Evolutionary conservation across 2,888 invertebrate genomes (phyloP).

Genomic region (Trichogramma evanescens): DNA sequence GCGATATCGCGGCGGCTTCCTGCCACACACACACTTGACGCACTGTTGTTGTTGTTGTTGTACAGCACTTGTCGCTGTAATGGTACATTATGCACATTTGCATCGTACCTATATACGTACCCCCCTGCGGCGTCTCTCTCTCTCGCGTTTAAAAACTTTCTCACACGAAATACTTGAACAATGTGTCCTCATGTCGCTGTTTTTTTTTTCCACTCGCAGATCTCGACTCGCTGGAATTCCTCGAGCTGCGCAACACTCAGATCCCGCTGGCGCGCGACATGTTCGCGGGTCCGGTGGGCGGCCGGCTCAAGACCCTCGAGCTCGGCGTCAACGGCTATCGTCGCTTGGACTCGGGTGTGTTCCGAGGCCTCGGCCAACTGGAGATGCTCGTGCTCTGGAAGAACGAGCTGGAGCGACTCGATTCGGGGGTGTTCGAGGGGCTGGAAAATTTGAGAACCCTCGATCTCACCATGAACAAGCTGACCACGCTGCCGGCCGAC

Average conservation of each 20-base stretch:
- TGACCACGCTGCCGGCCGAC: constrained; percentile 6
- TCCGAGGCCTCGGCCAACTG: constrained; percentile 56
- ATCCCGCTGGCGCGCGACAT: not conserved
- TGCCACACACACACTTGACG: too few relatives aligned
- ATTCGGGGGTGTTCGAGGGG: constrained; percentile 58
- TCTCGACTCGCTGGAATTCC: constrained; percentile 4
- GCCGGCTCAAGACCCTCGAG: constrained; percentile 53
- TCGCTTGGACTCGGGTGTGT: constrained; percentile 51
- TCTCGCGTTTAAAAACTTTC: not conserved
- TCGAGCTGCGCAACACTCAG: constrained; percentile 10
- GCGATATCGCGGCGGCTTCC: too few relatives aligned
- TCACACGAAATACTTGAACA: not conserved
- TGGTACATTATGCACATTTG: too few relatives aligned
- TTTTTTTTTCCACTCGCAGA: constrained; percentile 1
- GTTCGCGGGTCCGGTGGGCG: constrained; percentile 33
- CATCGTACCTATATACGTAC: not conserved
- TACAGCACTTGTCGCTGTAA: too few relatives aligned
- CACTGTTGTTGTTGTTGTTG: too few relatives aligned
- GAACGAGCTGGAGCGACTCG: constrained; percentile 45
- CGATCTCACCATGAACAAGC: constrained; percentile 59
- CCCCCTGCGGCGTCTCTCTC: not conserved
- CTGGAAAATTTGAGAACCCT: constrained; percentile 51
- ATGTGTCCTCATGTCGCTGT: not conserved
- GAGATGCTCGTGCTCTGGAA: constrained; percentile 61
- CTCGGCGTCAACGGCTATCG: constrained; percentile 55